A percentile compares a stretch with the other conserved stretches of the same genome.
Conservation (phyloP, 2,113 vertebrate genomes). For the Morphnarchus princeps region DNA sequence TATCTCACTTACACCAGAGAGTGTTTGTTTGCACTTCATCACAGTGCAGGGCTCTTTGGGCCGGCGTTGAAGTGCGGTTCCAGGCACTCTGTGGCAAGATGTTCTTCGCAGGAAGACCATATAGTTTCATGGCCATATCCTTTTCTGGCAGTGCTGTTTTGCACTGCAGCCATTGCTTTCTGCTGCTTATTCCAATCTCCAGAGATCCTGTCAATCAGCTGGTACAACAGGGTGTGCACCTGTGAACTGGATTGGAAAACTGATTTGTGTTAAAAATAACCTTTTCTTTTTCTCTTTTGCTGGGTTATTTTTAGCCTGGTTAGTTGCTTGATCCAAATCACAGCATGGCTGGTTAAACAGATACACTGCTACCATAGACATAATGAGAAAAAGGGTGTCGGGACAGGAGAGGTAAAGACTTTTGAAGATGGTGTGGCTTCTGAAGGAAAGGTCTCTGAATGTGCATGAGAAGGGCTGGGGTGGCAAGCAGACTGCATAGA, state of each 20-base stretch:
- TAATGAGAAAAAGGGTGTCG: not conserved
- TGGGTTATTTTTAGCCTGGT: not conserved
- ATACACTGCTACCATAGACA: not conserved
- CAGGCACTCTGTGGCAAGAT: not conserved
- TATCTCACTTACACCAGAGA: not conserved
- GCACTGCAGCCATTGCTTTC: not conserved
- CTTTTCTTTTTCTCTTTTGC: not conserved
- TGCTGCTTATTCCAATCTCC: not conserved
- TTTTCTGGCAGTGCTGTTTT: not conserved
- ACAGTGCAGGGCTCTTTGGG: not conserved
- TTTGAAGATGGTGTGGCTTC: not conserved
- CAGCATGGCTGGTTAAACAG: not conserved
- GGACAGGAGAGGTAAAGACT: not conserved
- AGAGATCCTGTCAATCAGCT: not conserved
- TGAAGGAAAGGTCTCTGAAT: not conserved
- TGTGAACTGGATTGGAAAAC: fast-evolving
- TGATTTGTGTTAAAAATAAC: not conserved
- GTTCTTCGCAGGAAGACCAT: not conserved
- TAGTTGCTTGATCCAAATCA: not conserved
- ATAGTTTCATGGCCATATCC: not conserved
- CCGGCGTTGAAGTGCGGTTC: not conserved
- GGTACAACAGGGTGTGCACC: not conserved
- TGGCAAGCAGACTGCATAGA: not conserved
- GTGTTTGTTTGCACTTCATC: not conserved
- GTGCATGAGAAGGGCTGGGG: not conserved